Conservation (phyloP, 23 tunicate species). For the Styela plicata region DNA sequence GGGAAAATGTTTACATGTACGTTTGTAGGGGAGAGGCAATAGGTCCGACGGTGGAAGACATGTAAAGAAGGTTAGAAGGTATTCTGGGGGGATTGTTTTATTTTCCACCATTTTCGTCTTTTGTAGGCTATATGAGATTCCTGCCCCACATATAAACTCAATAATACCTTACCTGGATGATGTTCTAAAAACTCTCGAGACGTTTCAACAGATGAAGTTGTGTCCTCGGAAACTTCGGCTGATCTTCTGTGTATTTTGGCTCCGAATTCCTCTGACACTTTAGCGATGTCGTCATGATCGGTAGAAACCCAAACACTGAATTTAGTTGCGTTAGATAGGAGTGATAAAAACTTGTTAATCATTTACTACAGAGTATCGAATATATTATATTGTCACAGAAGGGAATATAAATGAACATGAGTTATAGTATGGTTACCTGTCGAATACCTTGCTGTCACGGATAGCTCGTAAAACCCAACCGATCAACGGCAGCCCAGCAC, state of each 20-base stretch:
- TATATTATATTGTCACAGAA: not conserved
- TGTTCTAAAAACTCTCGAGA: constrained; percentile 30
- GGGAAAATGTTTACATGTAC: no score
- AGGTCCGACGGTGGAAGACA: no score
- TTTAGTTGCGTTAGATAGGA: not conserved
- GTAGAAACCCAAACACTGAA: constrained; percentile 63
- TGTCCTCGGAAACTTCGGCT: constrained; percentile 53
- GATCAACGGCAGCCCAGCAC: constrained; percentile 41
- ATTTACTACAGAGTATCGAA: not conserved
- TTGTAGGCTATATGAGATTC: no score
- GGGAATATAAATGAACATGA: no score
- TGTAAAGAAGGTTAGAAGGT: no score
- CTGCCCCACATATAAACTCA: no score
- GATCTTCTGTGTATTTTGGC: constrained; percentile 47
- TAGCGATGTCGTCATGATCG: constrained; percentile 47
- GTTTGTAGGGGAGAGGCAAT: no score
- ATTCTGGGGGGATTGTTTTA: no score
- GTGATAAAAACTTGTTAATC: not conserved
- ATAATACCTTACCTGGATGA: constrained; percentile 45
- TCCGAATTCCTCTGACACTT: constrained; percentile 30
- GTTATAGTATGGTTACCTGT: constrained; percentile 37
- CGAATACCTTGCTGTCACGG: constrained; percentile 39
- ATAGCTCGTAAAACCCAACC: constrained; percentile 41
- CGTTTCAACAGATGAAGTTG: constrained; percentile 42
- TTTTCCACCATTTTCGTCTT: no score